These are phyloP conservation scores for Ochropacha duplaris DNA, from an alignment of 2,888 invertebrate species.

Conservation along the genomic window DNA sequence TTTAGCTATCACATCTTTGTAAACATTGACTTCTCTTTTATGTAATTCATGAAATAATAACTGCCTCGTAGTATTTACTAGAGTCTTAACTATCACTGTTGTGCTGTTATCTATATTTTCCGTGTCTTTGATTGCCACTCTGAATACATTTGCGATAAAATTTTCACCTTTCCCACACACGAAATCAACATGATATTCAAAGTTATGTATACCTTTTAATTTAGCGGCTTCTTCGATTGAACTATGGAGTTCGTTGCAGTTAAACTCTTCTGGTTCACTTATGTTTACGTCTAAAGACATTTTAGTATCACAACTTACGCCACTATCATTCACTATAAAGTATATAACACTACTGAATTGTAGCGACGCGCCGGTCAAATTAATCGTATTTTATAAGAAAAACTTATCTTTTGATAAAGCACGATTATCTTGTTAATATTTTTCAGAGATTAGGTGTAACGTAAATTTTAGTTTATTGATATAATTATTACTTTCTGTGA, in stretches of 20 bases:
- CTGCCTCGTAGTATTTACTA: slow-evolving; percentile 63
- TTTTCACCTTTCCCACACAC: slow-evolving; percentile 62
- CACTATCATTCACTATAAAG: slow-evolving; percentile 3
- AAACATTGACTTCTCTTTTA: slow-evolving; percentile 61
- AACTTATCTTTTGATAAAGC: slow-evolving; percentile 1
- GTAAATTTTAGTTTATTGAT: background rate
- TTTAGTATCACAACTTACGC: slow-evolving; percentile 17
- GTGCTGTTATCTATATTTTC: slow-evolving; percentile 36
- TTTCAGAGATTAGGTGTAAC: slow-evolving; percentile 1
- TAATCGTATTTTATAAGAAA: slow-evolving; percentile 37
- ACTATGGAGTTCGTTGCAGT: slow-evolving; percentile 60
- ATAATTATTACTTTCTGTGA: background rate
- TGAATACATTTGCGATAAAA: slow-evolving; percentile 67
- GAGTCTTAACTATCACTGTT: slow-evolving; percentile 67
- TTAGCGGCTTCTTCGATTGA: slow-evolving; percentile 55
- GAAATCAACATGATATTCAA: slow-evolving; percentile 64
- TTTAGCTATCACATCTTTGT: slow-evolving; percentile 49
- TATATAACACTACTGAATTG: slow-evolving; percentile 1
- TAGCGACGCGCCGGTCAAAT: slow-evolving; percentile 7
- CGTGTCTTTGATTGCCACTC: slow-evolving; percentile 55
- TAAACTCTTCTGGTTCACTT: slow-evolving; percentile 73
- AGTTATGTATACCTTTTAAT: slow-evolving; percentile 50
- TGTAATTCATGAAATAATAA: slow-evolving; percentile 67
- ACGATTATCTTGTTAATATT: slow-evolving; percentile 18
- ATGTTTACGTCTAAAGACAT: slow-evolving; percentile 77